phyloP scores from a whole-genome alignment of 2,113 vertebrate genomes.

The Pipra filicauda region DNA sequence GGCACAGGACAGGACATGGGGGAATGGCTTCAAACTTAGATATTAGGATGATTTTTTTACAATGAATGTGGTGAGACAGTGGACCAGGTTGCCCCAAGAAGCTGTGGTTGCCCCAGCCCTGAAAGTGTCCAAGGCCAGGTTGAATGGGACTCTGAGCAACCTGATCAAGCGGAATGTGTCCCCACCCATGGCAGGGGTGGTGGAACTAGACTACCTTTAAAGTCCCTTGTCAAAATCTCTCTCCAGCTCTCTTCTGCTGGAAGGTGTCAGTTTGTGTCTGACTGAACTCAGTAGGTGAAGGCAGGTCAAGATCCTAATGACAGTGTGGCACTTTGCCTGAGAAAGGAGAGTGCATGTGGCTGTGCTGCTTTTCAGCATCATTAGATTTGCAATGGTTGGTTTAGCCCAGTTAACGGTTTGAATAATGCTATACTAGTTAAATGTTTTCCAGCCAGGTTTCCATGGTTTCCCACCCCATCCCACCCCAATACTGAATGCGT shows the following conservation, averaged over 20 bases:
- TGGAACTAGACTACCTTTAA: neutral
- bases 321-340: neutral
- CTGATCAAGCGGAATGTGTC: too few relatives aligned
- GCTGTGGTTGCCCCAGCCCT: neutral
- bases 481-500: slow-evolving; percentile 39
- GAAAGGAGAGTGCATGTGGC: neutral
- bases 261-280: neutral
- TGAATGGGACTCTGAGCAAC: neutral
- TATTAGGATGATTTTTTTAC: neutral
- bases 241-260: neutral
- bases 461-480: slow-evolving; percentile 18
- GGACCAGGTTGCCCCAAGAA: neutral
- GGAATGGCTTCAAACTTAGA: neutral
- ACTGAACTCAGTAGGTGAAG: neutral
- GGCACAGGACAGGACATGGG: neutral
- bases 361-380: neutral
- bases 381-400: neutral
- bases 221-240: neutral
- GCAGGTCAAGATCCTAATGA: neutral
- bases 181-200: rapidly evolving
- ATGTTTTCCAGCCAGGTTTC: slow-evolving; percentile 59
- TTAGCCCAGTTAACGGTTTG: slow-evolving; percentile 1
- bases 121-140: neutral
- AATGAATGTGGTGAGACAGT: neutral
- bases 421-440: slow-evolving; percentile 46